Conservation (phyloP, 2,113 vertebrate species). For the Phaethornis superciliosus region DNA sequence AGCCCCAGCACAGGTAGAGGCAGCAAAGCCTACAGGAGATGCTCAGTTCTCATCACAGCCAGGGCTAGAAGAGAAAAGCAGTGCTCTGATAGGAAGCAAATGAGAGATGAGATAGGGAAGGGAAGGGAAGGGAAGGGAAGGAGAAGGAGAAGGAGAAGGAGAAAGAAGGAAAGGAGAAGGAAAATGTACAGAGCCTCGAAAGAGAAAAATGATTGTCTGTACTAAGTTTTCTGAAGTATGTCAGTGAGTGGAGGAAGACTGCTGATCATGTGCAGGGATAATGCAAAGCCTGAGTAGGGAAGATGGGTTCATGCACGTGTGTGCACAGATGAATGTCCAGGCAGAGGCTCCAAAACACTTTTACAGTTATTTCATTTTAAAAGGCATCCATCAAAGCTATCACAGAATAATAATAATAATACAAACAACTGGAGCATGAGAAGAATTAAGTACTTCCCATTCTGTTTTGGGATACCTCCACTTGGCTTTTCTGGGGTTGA, state of each 20-base stretch:
- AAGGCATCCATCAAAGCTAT: background rate
- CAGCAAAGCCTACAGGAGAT: background rate
- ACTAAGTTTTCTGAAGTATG: background rate
- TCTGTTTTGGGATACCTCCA: background rate
- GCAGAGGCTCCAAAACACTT: background rate
- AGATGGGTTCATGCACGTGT: background rate
- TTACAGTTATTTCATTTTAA: background rate
- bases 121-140: no score
- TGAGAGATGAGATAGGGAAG: no score
- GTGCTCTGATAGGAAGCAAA: background rate
- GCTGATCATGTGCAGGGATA: background rate
- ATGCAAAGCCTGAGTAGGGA: background rate
- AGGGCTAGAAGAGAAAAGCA: background rate
- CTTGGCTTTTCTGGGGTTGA: background rate
- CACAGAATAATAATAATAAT: background rate
- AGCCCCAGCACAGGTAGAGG: fast-evolving
- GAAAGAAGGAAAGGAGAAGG: no score
- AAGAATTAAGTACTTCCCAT: background rate
- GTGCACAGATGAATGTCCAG: background rate
- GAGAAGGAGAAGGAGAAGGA: no score
- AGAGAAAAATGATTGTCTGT: background rate
- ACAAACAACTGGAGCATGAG: background rate
- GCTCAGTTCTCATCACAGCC: background rate
- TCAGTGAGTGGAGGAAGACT: background rate
- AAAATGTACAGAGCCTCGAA: background rate